Conservation (phyloP, 2,888 invertebrate species). For the Drosophila neutralis region DNA sequence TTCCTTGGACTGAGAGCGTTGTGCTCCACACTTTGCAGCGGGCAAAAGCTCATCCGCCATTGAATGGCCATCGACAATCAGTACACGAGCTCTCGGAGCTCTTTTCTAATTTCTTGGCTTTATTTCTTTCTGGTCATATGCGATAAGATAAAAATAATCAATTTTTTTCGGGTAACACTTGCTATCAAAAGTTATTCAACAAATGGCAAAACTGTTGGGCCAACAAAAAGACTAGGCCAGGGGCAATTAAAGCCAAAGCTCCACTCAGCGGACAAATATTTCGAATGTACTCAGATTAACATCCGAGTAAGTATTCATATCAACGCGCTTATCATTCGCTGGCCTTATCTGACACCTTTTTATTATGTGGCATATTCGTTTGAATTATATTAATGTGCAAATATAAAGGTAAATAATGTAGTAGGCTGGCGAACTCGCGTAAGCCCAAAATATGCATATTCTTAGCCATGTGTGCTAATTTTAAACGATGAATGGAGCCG, state of each 20-base stretch:
- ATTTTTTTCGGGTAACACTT: slow-evolving; percentile 70
- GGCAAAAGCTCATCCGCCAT: slow-evolving; percentile 46
- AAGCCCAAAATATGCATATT: slow-evolving; percentile 17
- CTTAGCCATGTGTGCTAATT: slow-evolving; percentile 43
- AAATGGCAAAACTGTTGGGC: slow-evolving; percentile 8
- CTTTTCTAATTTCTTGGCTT: slow-evolving; percentile 19
- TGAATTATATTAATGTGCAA: slow-evolving; percentile 21
- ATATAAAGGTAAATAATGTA: slow-evolving; percentile 19
- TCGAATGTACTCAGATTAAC: slow-evolving; percentile 27
- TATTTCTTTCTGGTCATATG: slow-evolving; percentile 24
- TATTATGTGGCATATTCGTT: slow-evolving; percentile 16
- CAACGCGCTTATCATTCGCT: slow-evolving; percentile 35
- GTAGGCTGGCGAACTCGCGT: slow-evolving; percentile 8
- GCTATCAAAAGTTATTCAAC: slow-evolving; percentile 58
- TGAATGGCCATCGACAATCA: slow-evolving; percentile 59
- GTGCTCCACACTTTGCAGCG: neutral
- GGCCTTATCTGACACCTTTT: slow-evolving; percentile 34
- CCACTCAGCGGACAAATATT: slow-evolving; percentile 17
- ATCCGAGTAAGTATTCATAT: slow-evolving; percentile 22
- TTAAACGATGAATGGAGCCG: slow-evolving; percentile 23
- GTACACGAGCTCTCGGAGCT: slow-evolving; percentile 16
- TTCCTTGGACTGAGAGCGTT: slow-evolving; percentile 60
- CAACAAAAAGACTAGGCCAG: slow-evolving; percentile 34
- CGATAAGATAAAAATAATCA: slow-evolving; percentile 72
- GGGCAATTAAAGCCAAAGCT: slow-evolving; percentile 14